These are phyloP conservation scores for Thryonomys swinderianus DNA, from an alignment of 2,113 vertebrate genomes.

Conservation along the genomic window DNA sequence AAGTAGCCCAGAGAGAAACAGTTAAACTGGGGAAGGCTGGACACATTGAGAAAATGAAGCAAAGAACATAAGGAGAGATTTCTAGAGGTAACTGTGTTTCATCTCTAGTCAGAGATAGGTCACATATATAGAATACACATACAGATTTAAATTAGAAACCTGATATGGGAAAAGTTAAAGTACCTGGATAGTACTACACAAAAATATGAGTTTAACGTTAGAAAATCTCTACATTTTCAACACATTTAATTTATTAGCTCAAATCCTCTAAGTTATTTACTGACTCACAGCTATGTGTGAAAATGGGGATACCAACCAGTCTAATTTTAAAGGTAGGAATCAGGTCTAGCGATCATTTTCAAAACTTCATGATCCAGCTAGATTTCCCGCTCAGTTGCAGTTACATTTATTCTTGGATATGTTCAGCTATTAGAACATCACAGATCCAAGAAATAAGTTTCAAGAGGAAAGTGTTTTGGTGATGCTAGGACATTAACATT, in stretches of 20 bases:
- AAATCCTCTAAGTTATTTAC: slow-evolving; percentile 38
- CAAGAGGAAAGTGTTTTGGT: background rate
- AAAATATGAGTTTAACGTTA: background rate
- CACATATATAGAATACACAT: background rate
- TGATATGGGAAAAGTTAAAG: background rate
- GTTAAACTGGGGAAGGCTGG: background rate
- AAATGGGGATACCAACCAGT: background rate
- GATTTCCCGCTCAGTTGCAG: slow-evolving; percentile 33
- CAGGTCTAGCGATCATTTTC: slow-evolving; percentile 22
- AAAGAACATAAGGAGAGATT: background rate
- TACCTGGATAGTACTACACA: background rate
- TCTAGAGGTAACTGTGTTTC: background rate
- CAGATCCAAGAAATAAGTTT: background rate
- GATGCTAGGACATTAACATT: background rate
- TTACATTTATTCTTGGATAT: slow-evolving; percentile 41
- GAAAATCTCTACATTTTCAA: background rate
- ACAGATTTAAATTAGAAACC: background rate
- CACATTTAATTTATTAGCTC: background rate
- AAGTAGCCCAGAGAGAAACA: background rate
- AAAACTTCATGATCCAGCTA: slow-evolving; percentile 56
- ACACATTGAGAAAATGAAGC: background rate
- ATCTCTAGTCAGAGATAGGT: background rate
- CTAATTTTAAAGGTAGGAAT: slow-evolving; percentile 55
- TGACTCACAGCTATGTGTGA: background rate
- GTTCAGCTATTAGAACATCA: slow-evolving; percentile 28